These are phyloP conservation scores for Phortica variegata DNA, from an alignment of 1,140 invertebrate species.

Conservation along the genomic window DNA sequence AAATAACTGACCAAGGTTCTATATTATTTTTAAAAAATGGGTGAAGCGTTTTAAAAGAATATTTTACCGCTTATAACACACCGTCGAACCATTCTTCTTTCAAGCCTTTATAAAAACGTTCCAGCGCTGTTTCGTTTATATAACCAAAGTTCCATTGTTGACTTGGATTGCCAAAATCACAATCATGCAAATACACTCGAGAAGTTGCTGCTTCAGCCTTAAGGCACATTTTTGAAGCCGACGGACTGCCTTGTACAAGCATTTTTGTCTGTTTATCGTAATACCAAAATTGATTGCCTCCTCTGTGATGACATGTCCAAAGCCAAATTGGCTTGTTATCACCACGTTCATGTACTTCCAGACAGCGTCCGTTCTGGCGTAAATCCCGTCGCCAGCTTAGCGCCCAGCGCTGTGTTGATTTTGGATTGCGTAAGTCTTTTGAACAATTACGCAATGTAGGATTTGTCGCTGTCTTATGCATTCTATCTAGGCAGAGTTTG, in stretches of 20 bases:
- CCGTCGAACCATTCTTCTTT: not conserved
- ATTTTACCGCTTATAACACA: too few species aligned
- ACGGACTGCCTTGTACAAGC: conserved; percentile 23
- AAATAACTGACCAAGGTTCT: too few species aligned
- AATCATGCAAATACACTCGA: conserved; percentile 10
- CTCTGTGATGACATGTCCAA: conserved; percentile 75
- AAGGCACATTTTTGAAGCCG: conserved; percentile 19
- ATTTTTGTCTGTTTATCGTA: conserved; percentile 66
- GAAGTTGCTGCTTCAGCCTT: conserved; percentile 15
- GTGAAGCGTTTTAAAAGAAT: too few species aligned
- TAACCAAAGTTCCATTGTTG: conserved; percentile 45
- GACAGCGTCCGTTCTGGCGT: conserved; percentile 76
- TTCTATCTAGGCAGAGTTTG: conserved; percentile 76
- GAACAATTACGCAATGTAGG: conserved; percentile 63
- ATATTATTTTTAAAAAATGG: too few species aligned
- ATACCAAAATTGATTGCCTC: conserved; percentile 91
- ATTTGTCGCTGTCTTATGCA: conserved; percentile 61
- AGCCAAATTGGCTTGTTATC: conserved; percentile 72
- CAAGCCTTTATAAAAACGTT: conserved; percentile 23
- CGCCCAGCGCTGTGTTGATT: conserved; percentile 64
- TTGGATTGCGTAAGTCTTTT: conserved; percentile 58
- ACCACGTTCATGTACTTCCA: conserved; percentile 78
- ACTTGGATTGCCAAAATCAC: conserved; percentile 21
- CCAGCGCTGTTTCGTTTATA: conserved; percentile 27
- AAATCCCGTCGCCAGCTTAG: conserved; percentile 90